Evolutionary conservation across 2,113 vertebrate species (phyloP).

Genomic region (Chlamydotis undulata): DNA sequence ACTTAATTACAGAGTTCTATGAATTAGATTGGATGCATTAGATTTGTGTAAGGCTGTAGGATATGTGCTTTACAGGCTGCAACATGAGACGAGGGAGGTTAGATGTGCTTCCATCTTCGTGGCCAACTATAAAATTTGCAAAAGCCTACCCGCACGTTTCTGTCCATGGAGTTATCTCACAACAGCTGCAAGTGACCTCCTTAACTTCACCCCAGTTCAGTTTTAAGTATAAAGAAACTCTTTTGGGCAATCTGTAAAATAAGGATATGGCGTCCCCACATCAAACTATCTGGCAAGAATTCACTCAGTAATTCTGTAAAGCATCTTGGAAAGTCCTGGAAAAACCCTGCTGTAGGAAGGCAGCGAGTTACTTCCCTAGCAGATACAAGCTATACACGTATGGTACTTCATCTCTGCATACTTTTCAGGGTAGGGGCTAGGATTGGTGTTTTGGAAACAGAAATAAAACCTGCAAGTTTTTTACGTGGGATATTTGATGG

Average conservation of each 20-base stretch:
- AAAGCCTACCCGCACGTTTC: not conserved
- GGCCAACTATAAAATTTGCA: not conserved
- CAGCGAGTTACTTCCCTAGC: not conserved
- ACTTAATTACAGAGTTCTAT: not conserved
- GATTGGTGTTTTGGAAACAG: not conserved
- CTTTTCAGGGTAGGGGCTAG: not conserved
- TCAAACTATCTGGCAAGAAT: not conserved
- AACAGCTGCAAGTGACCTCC: not conserved
- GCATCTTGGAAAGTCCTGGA: not conserved
- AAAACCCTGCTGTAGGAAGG: not conserved
- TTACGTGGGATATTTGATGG: not conserved
- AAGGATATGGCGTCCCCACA: not conserved
- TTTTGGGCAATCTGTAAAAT: not conserved
- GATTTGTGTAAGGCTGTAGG: not conserved
- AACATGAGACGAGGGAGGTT: fast-evolving
- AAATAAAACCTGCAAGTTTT: not conserved
- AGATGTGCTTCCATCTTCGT: not conserved
- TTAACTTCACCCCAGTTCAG: not conserved
- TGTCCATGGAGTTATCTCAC: not conserved
- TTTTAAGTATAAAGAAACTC: not conserved
- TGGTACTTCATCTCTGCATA: not conserved
- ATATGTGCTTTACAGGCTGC: not conserved
- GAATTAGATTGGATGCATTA: not conserved
- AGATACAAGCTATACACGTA: not conserved
- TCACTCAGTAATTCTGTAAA: not conserved